Evolutionary conservation across 2,888 invertebrate species (phyloP), one percentile per base, ranked within the genome.

Genomic region (Campoplex capitator): DNA sequence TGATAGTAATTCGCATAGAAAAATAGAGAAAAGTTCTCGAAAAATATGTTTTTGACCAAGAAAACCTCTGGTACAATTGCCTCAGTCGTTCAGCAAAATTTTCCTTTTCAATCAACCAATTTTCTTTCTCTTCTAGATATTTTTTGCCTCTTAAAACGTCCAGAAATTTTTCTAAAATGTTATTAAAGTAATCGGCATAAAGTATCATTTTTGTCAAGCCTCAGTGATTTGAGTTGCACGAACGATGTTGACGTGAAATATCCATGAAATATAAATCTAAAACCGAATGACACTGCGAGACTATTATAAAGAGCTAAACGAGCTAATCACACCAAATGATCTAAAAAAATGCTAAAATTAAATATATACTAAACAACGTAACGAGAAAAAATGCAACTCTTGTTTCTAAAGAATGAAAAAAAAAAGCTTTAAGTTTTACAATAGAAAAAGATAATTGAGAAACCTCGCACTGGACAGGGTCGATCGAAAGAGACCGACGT

Each of bases 381-480:
- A 68, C 32, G 23, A 70, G 68, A 56, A 7, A 42, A 42, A 68
- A 67, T 32, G 54, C 32, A 76, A 28, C 76, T 83, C 38, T 42
- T 48, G 75, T 75, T 86, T 76, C 62, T 58, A 58, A 28, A 58
- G 13, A 38, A 38, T 38, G 6, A 58, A 56, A 8, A 56, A 8
- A 56, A 32, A 32, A 56, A n/a, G 48, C 75, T 83, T 75, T 76
- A 65, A 83, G 83, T 83, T 86, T 7, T 65, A 56, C 42, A 42
- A 71, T 65, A 71, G 42, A 70, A 81, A 42, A 42, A 67, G 7
- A 16, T 68, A 78, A 70, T 70, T 58, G 76, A 67, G 42, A 68
- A 79, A 79, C 68, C 70, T 79, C 70, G 82, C 51, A 73, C 78
- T 65, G 48, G 82, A 79, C 82, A 78, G 85, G 74, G 54, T 86